Base-by-base conservation (phyloP, 2,113 vertebrate genomes). In the Condylura cristata region DNA sequence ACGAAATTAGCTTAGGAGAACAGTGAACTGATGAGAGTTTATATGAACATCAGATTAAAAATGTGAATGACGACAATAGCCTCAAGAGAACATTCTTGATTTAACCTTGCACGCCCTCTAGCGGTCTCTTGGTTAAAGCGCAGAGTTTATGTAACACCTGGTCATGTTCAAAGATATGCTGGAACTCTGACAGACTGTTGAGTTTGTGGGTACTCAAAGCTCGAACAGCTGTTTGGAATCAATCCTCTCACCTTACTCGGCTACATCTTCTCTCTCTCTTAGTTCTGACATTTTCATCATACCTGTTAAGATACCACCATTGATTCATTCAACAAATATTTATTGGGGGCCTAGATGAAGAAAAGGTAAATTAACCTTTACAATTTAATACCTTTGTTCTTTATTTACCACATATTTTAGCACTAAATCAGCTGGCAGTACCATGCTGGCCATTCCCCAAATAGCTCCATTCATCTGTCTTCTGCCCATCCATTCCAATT, bases 91-190 rank as follows among this genome's bases (percentile, higher is more conserved):
- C 44, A 94, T 58, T 81, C 89, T 95, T 93, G 65, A 84, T 85
- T 96, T 96, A 96, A 63, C 63, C 81, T 95, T 60, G 92, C 11
- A 8, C 34, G 70, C 93, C 96, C 96, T 86, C 96, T 97, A 96
- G 96, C 95, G 96, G 88, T 82, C 28, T 0, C 32, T 60, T 85
- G 8, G 56, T 94, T 88, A 86, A 90, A 94, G 71, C 41, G 71
- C 72, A 90, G 81, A 61, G 76, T 56, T 93, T 94, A 95, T 48
- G 37, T 95, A 96, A 53, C 17, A n/a, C 30, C 65, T 28, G 8
- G n/a, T 70, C 51, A 44, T 48, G 24, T 70, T 92, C 48, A 71
- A 17, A 53, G 51, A 53, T 60, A 26, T 30, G 24, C 28, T 30
- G 30, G 84, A 71, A 86, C 34, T 60, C 60, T 60, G 70, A 70